Percentiles rank a stretch among this genome's conserved stretches.
Evolutionary conservation across 1,140 invertebrate species (phyloP).

Genomic region (Sarcophaga peregrina): DNA sequence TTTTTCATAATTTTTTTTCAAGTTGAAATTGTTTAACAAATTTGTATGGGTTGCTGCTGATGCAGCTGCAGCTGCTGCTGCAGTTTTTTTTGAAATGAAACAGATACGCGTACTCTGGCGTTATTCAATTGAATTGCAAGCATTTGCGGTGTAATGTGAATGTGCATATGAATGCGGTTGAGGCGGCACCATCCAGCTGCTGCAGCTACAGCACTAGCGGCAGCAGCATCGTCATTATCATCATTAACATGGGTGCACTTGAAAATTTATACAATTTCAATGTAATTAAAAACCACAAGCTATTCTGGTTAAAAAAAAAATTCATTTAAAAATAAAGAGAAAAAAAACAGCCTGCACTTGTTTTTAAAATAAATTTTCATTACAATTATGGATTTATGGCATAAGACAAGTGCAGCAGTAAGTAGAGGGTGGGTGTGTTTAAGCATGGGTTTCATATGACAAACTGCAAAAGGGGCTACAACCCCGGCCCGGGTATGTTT

Average conservation of each 20-base stretch:
- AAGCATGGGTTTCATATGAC: no score
- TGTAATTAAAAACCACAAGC: conserved; percentile 20
- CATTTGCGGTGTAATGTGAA: no score
- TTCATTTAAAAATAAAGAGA: not conserved
- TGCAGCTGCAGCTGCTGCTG: no score
- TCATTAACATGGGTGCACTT: not conserved
- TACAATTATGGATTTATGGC: not conserved
- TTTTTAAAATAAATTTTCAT: not conserved
- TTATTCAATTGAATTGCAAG: not conserved
- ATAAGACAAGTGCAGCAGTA: no score
- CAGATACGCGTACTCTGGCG: no score
- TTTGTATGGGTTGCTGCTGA: not conserved
- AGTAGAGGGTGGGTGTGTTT: no score
- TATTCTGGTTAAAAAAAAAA: no score
- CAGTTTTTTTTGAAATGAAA: no score
- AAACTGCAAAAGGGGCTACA: no score
- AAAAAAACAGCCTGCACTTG: not conserved
- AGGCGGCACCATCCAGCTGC: no score
- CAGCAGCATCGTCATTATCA: not conserved
- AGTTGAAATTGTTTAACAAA: not conserved
- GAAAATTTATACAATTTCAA: not conserved
- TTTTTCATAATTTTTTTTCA: not conserved
- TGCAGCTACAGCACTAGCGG: not conserved
- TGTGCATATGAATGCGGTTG: no score
- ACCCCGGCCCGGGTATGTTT: no score